These are phyloP conservation scores for Parnassius apollo DNA, from an alignment of 2,888 invertebrate genomes.

Conservation along the genomic window DNA sequence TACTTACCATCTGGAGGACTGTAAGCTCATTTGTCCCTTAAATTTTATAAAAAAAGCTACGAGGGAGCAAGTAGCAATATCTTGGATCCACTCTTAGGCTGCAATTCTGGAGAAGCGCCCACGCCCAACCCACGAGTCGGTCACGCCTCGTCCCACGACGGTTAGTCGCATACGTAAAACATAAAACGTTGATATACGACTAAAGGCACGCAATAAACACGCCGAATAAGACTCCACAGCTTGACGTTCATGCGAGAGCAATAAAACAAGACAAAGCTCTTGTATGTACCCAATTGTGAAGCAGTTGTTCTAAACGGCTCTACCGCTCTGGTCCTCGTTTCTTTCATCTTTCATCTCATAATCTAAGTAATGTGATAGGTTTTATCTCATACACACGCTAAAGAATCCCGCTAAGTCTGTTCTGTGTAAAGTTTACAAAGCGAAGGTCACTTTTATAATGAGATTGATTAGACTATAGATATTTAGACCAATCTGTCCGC, in stretches of 20 bases:
- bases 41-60: not conserved
- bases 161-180: conserved; percentile 46
- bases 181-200: conserved; percentile 70
- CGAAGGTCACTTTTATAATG: no score
- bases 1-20: no score
- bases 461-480: no score
- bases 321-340: no score
- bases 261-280: conserved; percentile 64
- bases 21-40: no score
- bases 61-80: conserved; percentile 65
- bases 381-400: no score
- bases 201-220: conserved; percentile 58
- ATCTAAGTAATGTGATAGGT: no score
- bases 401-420: no score
- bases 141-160: not conserved
- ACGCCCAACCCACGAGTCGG: conserved; percentile 44
- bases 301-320: no score
- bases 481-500: no score
- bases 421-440: no score
- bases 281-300: conserved; percentile 41
- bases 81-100: conserved; percentile 55
- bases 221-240: conserved; percentile 62
- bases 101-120: conserved; percentile 75
- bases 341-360: no score
- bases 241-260: conserved; percentile 46